Evolutionary conservation across 2,113 vertebrate genomes (phyloP).

Genomic region (Mustela lutreola): DNA sequence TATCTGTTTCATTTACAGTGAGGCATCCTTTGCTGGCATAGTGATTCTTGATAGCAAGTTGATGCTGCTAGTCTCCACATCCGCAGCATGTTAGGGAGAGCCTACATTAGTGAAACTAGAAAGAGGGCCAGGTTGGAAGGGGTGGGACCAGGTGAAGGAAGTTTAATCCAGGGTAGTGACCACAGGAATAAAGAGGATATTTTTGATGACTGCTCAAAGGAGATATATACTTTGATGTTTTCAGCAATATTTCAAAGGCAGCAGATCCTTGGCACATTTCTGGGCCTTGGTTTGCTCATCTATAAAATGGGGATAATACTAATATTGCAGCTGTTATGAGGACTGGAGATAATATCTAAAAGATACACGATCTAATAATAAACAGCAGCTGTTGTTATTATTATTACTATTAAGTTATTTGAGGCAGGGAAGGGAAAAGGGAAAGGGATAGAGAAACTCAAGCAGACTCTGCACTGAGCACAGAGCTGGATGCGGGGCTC

Average conservation of each 20-base stretch:
- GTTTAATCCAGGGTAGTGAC: not conserved
- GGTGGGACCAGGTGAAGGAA: not conserved
- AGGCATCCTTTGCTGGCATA: not conserved
- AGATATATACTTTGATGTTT: constrained; percentile 20
- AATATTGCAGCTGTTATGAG: not conserved
- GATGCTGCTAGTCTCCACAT: not conserved
- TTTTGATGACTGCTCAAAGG: constrained; percentile 39
- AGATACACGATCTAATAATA: not conserved
- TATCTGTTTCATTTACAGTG: not conserved
- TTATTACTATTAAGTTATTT: not conserved
- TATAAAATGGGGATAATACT: not conserved
- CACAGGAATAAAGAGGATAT: constrained; percentile 2
- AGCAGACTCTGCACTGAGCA: not conserved
- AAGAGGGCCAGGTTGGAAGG: not conserved
- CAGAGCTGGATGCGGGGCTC: not conserved
- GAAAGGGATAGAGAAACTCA: not conserved
- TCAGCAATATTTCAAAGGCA: constrained; percentile 9
- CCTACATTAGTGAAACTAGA: not conserved
- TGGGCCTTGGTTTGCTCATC: not conserved
- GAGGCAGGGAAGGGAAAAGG: not conserved
- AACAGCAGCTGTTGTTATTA: not conserved
- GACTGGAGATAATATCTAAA: not conserved
- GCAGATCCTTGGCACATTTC: constrained; percentile 13
- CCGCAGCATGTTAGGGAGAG: not conserved
- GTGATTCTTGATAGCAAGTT: not conserved